A percentile compares a stretch with the other conserved stretches of the same genome.
These are phyloP conservation scores for Apodemus speciosus DNA, from an alignment of 2,113 vertebrate genomes.

Conservation along the genomic window DNA sequence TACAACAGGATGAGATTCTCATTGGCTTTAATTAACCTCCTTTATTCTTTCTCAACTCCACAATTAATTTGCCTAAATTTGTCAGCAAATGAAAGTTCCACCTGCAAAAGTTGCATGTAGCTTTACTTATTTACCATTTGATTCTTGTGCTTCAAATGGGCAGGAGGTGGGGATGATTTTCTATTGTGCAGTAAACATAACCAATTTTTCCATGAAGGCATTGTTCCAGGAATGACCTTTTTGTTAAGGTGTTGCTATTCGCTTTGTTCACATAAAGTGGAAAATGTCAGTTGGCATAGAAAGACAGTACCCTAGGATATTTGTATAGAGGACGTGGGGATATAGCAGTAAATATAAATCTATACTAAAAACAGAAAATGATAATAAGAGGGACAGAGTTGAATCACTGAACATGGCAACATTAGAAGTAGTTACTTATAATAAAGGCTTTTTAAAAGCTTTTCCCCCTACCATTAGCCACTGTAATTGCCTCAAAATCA, in stretches of 20 bases:
- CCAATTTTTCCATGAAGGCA: neutral
- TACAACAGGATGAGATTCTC: constrained; percentile 37
- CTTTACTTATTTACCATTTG: constrained; percentile 41
- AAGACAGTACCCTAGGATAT: constrained; percentile 51
- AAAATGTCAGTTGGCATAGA: constrained; percentile 40
- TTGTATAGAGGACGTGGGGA: constrained; percentile 66
- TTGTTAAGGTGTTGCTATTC: constrained; percentile 17
- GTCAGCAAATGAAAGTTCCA: constrained; percentile 57
- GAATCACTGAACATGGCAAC: constrained; percentile 72
- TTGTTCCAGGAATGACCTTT: neutral
- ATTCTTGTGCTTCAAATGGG: constrained; percentile 54
- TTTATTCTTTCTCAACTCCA: constrained; percentile 42
- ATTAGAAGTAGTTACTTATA: constrained; percentile 53
- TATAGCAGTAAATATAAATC: constrained; percentile 59
- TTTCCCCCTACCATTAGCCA: constrained; percentile 37
- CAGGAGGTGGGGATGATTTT: constrained; percentile 18
- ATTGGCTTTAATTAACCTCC: constrained; percentile 68
- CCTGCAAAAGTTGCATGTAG: constrained; percentile 28
- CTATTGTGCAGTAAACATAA: constrained; percentile 56
- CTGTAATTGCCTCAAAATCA: constrained; percentile 49
- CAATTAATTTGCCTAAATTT: constrained; percentile 58
- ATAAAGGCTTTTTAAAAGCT: constrained; percentile 56
- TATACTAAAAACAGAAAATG: constrained; percentile 64
- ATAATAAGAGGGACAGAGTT: constrained; percentile 32
- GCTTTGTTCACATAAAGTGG: constrained; percentile 63